phyloP scores from a whole-genome alignment of 2,797 vertebrate genomes.

The Macropus fuliginosus region DNA sequence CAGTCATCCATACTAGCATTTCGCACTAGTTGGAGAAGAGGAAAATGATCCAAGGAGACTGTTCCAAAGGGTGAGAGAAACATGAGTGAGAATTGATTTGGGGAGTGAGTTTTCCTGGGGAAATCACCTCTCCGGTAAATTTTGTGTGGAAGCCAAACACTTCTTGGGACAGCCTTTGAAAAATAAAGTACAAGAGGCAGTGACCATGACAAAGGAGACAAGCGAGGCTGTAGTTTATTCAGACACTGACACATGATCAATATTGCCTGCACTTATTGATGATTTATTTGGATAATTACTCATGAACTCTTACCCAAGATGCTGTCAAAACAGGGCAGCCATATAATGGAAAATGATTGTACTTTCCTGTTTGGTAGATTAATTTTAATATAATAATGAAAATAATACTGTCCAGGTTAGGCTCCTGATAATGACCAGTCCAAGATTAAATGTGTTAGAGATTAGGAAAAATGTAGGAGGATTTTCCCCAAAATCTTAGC shows the following conservation, averaged over 20 bases:
- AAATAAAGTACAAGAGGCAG: constrained; percentile 73
- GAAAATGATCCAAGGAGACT: constrained; percentile 67
- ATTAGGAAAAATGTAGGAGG: constrained; percentile 25
- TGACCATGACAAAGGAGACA: constrained; percentile 61
- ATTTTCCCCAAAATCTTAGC: not conserved
- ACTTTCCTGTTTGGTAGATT: constrained; percentile 79
- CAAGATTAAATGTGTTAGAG: constrained; percentile 54
- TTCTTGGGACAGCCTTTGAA: constrained; percentile 61
- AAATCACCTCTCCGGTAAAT: constrained; percentile 69
- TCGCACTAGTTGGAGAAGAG: constrained; percentile 80
- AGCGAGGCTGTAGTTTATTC: constrained; percentile 80
- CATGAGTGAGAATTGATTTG: constrained; percentile 55
- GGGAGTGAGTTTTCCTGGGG: constrained; percentile 59
- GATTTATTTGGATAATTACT: constrained; percentile 86
- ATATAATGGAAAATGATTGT: constrained; percentile 73
- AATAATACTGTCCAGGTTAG: constrained; percentile 59
- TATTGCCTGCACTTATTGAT: constrained; percentile 82
- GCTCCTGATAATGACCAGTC: constrained; percentile 71
- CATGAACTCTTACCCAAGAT: constrained; percentile 76
- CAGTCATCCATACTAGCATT: constrained; percentile 79
- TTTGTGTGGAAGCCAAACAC: constrained; percentile 58
- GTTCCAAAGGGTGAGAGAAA: constrained; percentile 51
- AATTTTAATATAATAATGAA: constrained; percentile 80
- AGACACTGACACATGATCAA: constrained; percentile 80
- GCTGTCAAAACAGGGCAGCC: constrained; percentile 79